Evolutionary conservation across 1,140 invertebrate species (phyloP).

Genomic region (Lepidurus apus): DNA sequence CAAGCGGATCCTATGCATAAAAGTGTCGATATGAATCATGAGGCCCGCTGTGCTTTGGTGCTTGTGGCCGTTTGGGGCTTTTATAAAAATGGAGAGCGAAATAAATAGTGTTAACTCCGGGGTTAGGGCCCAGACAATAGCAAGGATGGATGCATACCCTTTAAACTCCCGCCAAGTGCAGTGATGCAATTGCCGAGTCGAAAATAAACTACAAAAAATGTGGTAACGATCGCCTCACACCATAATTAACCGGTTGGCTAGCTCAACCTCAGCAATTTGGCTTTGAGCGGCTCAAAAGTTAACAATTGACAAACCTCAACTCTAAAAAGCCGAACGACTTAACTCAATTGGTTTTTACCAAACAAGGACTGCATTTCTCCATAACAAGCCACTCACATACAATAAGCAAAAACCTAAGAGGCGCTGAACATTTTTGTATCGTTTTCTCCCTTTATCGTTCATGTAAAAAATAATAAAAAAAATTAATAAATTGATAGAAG

Average conservation of each 20-base stretch:
- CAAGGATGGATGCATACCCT: background rate
- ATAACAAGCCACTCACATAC: too few relatives aligned
- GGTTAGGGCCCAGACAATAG: background rate
- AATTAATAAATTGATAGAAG: too few relatives aligned
- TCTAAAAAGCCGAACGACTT: too few relatives aligned
- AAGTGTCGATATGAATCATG: constrained; percentile 22
- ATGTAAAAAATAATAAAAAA: too few relatives aligned
- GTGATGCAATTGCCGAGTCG: background rate
- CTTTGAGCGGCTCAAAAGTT: too few relatives aligned
- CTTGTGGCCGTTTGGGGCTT: background rate
- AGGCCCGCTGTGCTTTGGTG: constrained; percentile 7
- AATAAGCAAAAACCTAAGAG: too few relatives aligned
- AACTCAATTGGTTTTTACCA: too few relatives aligned
- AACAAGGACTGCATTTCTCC: too few relatives aligned
- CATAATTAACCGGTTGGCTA: background rate
- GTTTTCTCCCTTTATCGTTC: too few relatives aligned
- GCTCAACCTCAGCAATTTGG: too few relatives aligned
- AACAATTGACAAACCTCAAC: too few relatives aligned
- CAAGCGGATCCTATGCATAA: constrained; percentile 12
- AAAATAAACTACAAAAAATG: background rate
- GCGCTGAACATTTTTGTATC: too few relatives aligned
- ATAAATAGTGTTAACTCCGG: background rate
- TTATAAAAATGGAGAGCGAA: background rate
- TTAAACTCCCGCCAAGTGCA: background rate
- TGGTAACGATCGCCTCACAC: background rate